Base-by-base conservation (phyloP, 1,140 invertebrate species). In the Calliphora vicina region DNA sequence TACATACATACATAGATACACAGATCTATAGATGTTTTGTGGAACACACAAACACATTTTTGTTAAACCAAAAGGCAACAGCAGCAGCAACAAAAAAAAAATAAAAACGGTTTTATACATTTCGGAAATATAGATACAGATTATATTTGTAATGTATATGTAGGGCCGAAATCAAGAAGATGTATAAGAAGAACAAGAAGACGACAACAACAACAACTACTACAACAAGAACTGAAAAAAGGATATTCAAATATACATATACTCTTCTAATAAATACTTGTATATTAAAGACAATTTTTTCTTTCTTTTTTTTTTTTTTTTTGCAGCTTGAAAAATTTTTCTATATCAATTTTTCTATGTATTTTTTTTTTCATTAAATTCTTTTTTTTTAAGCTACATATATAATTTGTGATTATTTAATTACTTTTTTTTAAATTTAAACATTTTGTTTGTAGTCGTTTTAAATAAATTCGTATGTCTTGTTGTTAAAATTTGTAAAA, bases 91-190 rank as follows among this genome's bases (percentile, higher is more conserved):
- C 25, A 10, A 27, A 12, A 20, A 17, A 29, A n/a, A 74, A 26
- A 74, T n/a, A 26, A 74, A 74, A 29, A 29, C 26, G 0, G 17
- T 74, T 43, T 78, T 78, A 67, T 67, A 78, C 29, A 78, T 78
- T 78, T 78, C 74, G 74, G 74, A 78, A 43, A 78, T 78, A 78
- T 78, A 78, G 74, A 78, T 78, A 78, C 74, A 78, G 74, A 78
- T 78, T 78, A 78, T 78, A 78, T 78, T 57, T 78, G 74, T 78
- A 78, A 78, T 78, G 42, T 78, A 78, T 78, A 78, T 67, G n/a
- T 67, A 67, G 13, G 61, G n/a, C 17, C 17, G 8, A 67, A 67
- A 67, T 23, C 20, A 57, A 4, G 13, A 57, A 15, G 45, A n/a
- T 8, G 20, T 67, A 5, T 57, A 57, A 17, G 4, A 15, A 23